These are phyloP conservation scores for Odontothrips loti DNA, from an alignment of 2,888 invertebrate genomes.

Conservation along the genomic window DNA sequence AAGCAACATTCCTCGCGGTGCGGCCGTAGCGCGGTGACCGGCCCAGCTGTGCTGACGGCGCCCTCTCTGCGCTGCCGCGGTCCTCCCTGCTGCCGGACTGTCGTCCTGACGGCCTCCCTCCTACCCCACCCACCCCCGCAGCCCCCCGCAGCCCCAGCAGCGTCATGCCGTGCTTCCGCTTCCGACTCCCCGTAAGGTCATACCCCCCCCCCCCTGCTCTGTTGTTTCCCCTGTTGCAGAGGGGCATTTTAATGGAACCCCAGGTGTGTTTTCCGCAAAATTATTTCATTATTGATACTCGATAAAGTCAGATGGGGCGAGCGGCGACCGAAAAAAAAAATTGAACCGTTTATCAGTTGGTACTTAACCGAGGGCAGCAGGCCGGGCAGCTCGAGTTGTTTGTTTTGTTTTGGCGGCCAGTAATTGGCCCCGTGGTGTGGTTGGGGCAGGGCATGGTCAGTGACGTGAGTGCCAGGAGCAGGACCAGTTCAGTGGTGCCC, in stretches of 20 bases:
- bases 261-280: no score
- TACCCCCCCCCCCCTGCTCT: background rate
- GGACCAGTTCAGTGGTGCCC: background rate
- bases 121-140: background rate
- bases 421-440: background rate
- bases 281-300: no score
- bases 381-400: background rate
- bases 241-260: no score
- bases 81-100: background rate
- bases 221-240: no score
- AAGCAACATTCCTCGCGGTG: background rate
- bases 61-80: background rate
- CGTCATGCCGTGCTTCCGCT: slow-evolving; percentile 1
- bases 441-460: slow-evolving; percentile 5
- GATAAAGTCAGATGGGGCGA: no score
- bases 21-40: background rate
- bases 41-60: background rate
- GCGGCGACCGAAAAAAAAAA: no score
- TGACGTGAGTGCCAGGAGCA: background rate
- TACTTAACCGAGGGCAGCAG: background rate
- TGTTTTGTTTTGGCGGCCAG: background rate
- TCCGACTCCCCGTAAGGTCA: background rate
- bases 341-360: no score
- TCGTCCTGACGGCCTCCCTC: background rate
- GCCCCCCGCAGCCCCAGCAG: background rate